phyloP scores from a whole-genome alignment of 2,113 vertebrate genomes.

The Psittacus erithacus region DNA sequence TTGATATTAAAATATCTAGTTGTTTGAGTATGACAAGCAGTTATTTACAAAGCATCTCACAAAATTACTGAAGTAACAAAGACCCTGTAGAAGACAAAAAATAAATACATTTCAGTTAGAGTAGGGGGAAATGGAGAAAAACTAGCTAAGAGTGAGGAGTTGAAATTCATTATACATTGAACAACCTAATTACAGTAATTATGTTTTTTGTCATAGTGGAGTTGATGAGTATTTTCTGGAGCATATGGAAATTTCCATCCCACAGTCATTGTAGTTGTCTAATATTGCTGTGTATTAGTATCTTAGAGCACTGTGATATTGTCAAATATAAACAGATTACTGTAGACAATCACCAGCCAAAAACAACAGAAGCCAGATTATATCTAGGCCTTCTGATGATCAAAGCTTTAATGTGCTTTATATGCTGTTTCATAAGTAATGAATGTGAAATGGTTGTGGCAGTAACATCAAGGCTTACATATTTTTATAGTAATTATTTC shows the following conservation, averaged over 20 bases:
- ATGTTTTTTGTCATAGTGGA: not conserved
- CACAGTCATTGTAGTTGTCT: not conserved
- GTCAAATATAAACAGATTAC: constrained; percentile 27
- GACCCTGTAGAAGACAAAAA: not conserved
- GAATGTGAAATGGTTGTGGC: constrained; percentile 53
- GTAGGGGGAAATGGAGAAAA: not conserved
- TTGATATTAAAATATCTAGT: not conserved
- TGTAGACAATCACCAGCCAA: constrained; percentile 12
- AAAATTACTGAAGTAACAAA: not conserved
- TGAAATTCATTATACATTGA: constrained; percentile 12
- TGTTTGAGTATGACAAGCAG: not conserved
- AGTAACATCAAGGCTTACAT: constrained; percentile 52
- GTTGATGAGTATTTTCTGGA: not conserved
- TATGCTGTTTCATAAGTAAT: constrained; percentile 66
- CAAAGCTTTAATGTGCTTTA: constrained; percentile 55
- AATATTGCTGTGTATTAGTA: not conserved
- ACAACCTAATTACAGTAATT: constrained; percentile 13
- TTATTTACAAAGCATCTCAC: not conserved
- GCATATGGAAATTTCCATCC: constrained; percentile 16
- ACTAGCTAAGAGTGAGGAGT: not conserved
- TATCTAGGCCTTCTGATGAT: constrained; percentile 47
- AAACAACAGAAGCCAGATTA: constrained; percentile 48
- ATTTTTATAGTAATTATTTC: constrained; percentile 60
- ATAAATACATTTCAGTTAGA: not conserved
- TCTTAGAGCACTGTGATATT: not conserved